Evolutionary conservation across 2,113 vertebrate genomes (phyloP).

Genomic region (Varanus salvator): DNA sequence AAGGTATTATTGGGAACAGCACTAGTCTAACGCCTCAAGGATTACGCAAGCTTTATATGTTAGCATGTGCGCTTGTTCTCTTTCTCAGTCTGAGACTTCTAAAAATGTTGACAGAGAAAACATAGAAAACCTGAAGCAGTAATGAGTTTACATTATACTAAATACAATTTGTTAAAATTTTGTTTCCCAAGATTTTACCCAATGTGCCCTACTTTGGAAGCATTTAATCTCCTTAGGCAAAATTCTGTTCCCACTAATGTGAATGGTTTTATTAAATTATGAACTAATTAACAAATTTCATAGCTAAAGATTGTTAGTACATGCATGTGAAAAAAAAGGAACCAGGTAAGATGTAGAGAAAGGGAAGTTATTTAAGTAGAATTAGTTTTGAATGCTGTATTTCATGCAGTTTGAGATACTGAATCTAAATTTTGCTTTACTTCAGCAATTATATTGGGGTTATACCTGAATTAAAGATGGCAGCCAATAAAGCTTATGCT

Average conservation of each 20-base stretch:
- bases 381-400: not conserved
- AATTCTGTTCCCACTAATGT: not conserved
- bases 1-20: conserved; percentile 59
- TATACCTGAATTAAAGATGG: not conserved
- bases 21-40: conserved; percentile 50
- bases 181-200: not conserved
- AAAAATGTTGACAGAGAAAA: conserved; percentile 34
- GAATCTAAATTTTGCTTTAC: not conserved
- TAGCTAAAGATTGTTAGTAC: not conserved
- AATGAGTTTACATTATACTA: conserved; percentile 49
- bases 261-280: conserved; percentile 10
- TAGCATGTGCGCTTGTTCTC: not conserved
- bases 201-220: not conserved
- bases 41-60: conserved; percentile 27
- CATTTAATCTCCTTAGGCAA: not conserved
- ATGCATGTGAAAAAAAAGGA: not conserved
- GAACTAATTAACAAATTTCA: conserved; percentile 4
- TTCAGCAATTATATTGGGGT: not conserved
- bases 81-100: conserved; percentile 35
- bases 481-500: not conserved
- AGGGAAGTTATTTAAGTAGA: not conserved
- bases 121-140: conserved; percentile 32
- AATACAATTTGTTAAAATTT: conserved; percentile 20
- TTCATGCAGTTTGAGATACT: not conserved
- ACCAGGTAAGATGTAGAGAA: not conserved